Percentiles rank a stretch among this genome's conserved stretches.
Evolutionary conservation across 2,797 vertebrate species (phyloP).

Genomic region (Muscicapa striata): DNA sequence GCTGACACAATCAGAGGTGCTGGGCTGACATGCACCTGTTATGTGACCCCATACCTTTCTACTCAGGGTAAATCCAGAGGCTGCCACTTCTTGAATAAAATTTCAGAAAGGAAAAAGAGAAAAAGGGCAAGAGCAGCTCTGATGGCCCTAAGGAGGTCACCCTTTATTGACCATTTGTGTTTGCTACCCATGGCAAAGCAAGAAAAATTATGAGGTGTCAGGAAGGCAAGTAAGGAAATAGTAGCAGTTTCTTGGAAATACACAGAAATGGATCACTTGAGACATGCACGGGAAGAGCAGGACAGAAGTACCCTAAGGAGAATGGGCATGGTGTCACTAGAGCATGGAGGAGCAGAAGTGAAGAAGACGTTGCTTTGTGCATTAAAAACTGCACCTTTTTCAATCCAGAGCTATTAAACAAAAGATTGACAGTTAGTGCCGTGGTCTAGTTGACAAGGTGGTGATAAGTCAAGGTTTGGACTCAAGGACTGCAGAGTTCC

Average conservation of each 20-base stretch:
- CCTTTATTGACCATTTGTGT: background rate
- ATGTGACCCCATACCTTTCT: background rate
- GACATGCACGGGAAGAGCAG: background rate
- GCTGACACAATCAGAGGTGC: background rate
- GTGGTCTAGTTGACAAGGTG: background rate
- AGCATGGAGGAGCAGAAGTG: background rate
- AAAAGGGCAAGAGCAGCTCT: background rate
- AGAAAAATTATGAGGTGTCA: background rate
- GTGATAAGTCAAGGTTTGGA: background rate
- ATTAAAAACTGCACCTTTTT: background rate
- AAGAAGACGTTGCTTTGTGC: fast-evolving
- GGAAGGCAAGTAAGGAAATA: background rate
- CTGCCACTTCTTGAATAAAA: background rate
- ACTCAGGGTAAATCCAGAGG: background rate
- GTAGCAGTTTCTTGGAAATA: background rate
- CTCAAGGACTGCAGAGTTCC: background rate
- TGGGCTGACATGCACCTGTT: fast-evolving
- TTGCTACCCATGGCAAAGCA: background rate
- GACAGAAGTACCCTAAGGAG: background rate
- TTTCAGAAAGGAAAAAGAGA: background rate
- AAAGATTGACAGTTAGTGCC: background rate
- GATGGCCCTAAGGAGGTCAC: background rate
- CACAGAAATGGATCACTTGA: background rate
- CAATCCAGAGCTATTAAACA: background rate
- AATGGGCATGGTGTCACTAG: background rate